phyloP scores from a whole-genome alignment of 2,113 vertebrate species.

The Platichthys stellatus region DNA sequence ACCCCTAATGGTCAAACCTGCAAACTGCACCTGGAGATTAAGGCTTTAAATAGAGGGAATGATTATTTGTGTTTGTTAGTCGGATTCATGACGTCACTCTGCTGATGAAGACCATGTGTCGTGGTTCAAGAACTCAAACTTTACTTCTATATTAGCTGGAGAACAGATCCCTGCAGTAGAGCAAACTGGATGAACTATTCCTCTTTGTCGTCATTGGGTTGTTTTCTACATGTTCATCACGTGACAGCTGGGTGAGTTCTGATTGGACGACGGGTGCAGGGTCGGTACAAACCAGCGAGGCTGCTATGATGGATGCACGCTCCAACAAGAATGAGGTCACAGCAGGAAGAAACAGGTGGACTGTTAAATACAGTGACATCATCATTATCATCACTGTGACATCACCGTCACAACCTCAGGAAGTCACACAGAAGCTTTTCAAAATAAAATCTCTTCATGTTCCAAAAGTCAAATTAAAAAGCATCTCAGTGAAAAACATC shows the following conservation, averaged over 20 bases:
- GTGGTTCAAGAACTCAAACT: neutral
- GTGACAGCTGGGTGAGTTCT: neutral
- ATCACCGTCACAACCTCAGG: neutral
- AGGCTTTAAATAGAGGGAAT: no score
- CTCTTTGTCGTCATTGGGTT: neutral
- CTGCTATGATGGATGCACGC: neutral
- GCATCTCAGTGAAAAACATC: neutral
- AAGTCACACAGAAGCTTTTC: neutral
- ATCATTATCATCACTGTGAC: neutral
- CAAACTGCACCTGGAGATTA: neutral
- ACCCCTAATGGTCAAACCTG: neutral
- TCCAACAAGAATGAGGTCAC: neutral
- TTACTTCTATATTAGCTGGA: no score
- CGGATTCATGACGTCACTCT: neutral
- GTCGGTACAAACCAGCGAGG: neutral
- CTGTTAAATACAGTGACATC: neutral
- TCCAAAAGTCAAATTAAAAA: no score
- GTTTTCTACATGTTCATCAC: neutral
- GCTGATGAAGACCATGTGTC: neutral
- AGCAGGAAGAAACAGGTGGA: neutral
- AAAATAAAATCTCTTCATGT: no score
- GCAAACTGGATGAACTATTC: neutral
- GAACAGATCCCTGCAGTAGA: no score
- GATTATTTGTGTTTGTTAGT: no score
- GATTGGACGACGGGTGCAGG: neutral